phyloP scores from a whole-genome alignment of 23 tunicate genomes.

The Trididemnum miniatum region DNA sequence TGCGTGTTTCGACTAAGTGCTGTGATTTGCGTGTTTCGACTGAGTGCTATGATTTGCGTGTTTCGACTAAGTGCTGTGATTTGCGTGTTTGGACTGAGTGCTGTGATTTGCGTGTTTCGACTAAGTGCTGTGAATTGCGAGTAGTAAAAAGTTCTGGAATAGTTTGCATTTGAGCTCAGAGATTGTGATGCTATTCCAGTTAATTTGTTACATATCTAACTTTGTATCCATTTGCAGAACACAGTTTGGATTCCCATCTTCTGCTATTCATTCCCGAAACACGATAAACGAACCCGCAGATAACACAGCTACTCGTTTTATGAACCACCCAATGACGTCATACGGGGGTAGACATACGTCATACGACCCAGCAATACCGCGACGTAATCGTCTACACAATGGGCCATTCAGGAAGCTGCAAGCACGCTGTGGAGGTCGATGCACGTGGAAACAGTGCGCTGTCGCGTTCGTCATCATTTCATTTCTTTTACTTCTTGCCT shows the following conservation, averaged over 20 bases:
- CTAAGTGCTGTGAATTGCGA: too few species aligned
- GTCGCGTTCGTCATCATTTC: slow-evolving; percentile 38
- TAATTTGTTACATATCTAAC: too few species aligned
- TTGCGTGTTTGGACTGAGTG: too few species aligned
- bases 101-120: too few species aligned
- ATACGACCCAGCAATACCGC: slow-evolving; percentile 18
- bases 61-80: too few species aligned
- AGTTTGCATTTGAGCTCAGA: too few species aligned
- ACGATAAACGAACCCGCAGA: not conserved
- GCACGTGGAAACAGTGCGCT: slow-evolving; percentile 75
- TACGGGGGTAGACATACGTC: slow-evolving; percentile 37
- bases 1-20: too few species aligned
- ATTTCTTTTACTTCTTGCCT: slow-evolving; percentile 56
- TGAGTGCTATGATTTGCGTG: too few species aligned
- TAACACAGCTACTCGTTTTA: slow-evolving; percentile 68
- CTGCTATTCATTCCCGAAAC: not conserved
- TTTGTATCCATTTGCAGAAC: slow-evolving; percentile 4
- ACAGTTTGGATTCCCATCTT: not conserved
- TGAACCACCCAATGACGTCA: slow-evolving; percentile 60
- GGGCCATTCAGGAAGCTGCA: slow-evolving; percentile 42
- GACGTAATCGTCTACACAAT: slow-evolving; percentile 16
- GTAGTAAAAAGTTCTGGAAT: too few species aligned
- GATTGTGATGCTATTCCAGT: too few species aligned
- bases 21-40: too few species aligned
- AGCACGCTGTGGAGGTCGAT: slow-evolving; percentile 18